These are phyloP conservation scores for Phoronis australis DNA, from an alignment of 2,888 invertebrate genomes.

Conservation along the genomic window DNA sequence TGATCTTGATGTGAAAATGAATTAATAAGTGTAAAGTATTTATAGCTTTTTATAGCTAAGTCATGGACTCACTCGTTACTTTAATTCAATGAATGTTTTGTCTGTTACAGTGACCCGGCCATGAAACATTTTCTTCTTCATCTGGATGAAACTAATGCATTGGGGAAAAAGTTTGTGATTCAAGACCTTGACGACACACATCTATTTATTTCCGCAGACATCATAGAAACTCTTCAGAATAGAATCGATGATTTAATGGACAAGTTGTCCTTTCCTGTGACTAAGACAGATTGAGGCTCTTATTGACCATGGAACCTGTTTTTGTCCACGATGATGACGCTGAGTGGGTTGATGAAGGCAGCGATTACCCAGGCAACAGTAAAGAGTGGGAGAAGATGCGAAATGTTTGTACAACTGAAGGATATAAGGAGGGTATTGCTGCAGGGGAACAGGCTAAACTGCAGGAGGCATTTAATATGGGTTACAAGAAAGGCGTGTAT, in stretches of 20 bases:
- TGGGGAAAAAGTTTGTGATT: slow-evolving; percentile 91
- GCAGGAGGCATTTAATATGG: neutral
- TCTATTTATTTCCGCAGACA: slow-evolving; percentile 90
- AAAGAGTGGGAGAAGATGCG: too few species aligned
- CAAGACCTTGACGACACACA: slow-evolving; percentile 95
- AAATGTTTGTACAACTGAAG: too few species aligned
- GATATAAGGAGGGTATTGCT: neutral
- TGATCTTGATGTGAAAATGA: too few species aligned
- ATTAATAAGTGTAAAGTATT: too few species aligned
- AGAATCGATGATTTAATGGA: slow-evolving; percentile 87
- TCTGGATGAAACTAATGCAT: slow-evolving; percentile 85
- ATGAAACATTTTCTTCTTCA: slow-evolving; percentile 98
- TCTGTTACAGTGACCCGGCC: slow-evolving; percentile 82
- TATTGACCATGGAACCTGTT: too few species aligned
- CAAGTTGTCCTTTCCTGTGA: slow-evolving; percentile 75
- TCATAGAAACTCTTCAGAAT: slow-evolving; percentile 79
- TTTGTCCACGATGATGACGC: too few species aligned
- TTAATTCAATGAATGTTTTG: too few species aligned
- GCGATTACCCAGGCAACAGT: too few species aligned
- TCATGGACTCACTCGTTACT: too few species aligned
- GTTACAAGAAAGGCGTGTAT: neutral
- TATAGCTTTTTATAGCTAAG: too few species aligned
- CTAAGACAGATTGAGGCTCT: neutral
- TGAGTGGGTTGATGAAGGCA: too few species aligned
- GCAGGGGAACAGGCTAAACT: neutral